Percentiles rank a stretch among this genome's conserved stretches.
phyloP scores from a whole-genome alignment of 2,797 vertebrate genomes.

The Lacerta agilis region DNA sequence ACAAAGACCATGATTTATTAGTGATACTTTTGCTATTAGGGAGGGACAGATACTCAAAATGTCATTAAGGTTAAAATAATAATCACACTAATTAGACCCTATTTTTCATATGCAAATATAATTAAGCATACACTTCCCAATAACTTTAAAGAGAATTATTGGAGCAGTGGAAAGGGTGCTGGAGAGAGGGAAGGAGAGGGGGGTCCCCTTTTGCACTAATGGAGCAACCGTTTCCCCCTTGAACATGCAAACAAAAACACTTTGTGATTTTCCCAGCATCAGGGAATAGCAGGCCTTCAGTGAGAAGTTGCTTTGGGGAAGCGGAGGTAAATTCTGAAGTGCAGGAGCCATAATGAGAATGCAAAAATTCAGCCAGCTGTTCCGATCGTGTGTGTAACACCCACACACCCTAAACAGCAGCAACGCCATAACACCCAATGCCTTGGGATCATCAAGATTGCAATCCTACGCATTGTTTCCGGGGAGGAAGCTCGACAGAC shows the following conservation, averaged over 20 bases:
- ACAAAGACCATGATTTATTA: constrained; percentile 81
- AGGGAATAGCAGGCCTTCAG: too few species aligned
- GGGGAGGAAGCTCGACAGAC: too few species aligned
- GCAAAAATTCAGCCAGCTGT: too few species aligned
- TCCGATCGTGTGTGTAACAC: too few species aligned
- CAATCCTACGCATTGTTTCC: too few species aligned
- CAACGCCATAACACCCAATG: too few species aligned
- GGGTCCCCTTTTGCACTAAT: constrained; percentile 65
- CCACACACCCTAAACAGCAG: too few species aligned
- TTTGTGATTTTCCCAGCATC: neutral
- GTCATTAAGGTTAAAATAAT: constrained; percentile 86
- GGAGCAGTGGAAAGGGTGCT: constrained; percentile 62
- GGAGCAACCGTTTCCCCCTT: constrained; percentile 65
- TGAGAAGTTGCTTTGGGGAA: too few species aligned
- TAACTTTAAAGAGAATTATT: constrained; percentile 81
- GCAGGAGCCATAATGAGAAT: too few species aligned
- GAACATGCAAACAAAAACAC: constrained; percentile 70
- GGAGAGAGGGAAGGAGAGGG: neutral
- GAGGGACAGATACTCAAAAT: constrained; percentile 84
- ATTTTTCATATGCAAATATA: constrained; percentile 87
- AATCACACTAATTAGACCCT: constrained; percentile 85
- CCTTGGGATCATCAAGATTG: too few species aligned
- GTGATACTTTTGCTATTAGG: constrained; percentile 76
- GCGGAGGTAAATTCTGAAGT: too few species aligned
- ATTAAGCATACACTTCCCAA: constrained; percentile 81